Evolutionary conservation across 2,888 invertebrate species (phyloP).

Genomic region (Griposia aprilina): DNA sequence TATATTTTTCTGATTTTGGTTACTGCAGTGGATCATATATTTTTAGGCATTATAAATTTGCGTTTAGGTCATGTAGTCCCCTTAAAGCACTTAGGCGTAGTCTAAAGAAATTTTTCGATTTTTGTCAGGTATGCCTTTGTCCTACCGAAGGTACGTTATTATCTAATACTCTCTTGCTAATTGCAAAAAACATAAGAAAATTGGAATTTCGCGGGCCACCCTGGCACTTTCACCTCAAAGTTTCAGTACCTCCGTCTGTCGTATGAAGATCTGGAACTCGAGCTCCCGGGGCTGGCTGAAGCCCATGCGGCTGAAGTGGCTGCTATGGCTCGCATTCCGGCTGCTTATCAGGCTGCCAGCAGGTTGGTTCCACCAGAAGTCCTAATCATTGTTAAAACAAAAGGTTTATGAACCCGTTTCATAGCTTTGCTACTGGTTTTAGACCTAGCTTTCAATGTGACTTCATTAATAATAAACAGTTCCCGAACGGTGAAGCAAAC

Average conservation of each 20-base stretch:
- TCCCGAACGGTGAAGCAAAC: background rate
- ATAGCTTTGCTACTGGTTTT: background rate
- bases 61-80: no score
- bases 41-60: no score
- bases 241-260: conserved; percentile 52
- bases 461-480: background rate
- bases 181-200: background rate
- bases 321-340: conserved; percentile 19
- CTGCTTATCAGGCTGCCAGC: conserved; percentile 2
- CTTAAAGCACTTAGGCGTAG: no score
- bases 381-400: conserved; percentile 7
- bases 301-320: conserved; percentile 13
- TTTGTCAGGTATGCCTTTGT: no score
- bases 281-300: conserved; percentile 43
- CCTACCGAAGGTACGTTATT: no score
- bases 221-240: background rate
- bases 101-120: no score
- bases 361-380: conserved; percentile 23
- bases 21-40: no score
- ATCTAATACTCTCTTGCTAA: background rate
- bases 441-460: background rate
- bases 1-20: no score
- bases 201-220: no score
- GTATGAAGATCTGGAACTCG: conserved; percentile 58
- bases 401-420: background rate